Base-by-base conservation (phyloP, 2,113 vertebrate species). In the Hypomesus transpacificus region DNA sequence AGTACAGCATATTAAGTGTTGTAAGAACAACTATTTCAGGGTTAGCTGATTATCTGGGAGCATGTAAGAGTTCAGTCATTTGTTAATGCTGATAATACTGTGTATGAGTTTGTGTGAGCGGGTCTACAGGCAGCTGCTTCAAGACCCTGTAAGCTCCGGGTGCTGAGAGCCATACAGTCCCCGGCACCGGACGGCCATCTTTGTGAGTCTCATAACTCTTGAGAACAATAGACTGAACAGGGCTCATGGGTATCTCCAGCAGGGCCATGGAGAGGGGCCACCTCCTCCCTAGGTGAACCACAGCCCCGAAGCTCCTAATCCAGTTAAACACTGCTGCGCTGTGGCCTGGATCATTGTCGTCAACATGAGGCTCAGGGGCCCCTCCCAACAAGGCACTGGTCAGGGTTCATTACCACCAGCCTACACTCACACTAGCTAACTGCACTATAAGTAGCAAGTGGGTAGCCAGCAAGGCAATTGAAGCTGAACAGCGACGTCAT, bases 281-380 rank as follows among this genome's bases (percentile, higher is more conserved):
- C 73, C 56, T 68, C 68, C 50, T 69, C 68, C 66, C 66, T n/a
- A 51, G 74, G 75, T 51, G 83, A 76, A 76, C 77, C 65, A 72
- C 73, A 73, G 51, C 64, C 76, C 80, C 75, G 85, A 79, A 88
- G 83, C 84, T 83, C 76, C 71, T 87, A 88, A 86, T 85, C 85
- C 70, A 52, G 73, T 82, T 88, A 82, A 69, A 71, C 21, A 34
- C 77, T 78, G 56, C 69, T 74, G 67, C 18, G 21, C 71, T 78
- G 75, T 77, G 69, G 66, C 80, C 78, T 70, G 74, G 75, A 70
- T 79, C 73, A 82, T 87, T 75, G 81, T 70, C 75, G 61, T 66
- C 64, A 52, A 71, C 75, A 69, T 50, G 64, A 66, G 68, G 71
- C 67, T 82, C 54, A 39, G 24, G 60, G 71, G 57, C 73, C 73